Base-by-base conservation (phyloP, 2,888 invertebrate genomes). In the Eremobia ochroleuca region DNA sequence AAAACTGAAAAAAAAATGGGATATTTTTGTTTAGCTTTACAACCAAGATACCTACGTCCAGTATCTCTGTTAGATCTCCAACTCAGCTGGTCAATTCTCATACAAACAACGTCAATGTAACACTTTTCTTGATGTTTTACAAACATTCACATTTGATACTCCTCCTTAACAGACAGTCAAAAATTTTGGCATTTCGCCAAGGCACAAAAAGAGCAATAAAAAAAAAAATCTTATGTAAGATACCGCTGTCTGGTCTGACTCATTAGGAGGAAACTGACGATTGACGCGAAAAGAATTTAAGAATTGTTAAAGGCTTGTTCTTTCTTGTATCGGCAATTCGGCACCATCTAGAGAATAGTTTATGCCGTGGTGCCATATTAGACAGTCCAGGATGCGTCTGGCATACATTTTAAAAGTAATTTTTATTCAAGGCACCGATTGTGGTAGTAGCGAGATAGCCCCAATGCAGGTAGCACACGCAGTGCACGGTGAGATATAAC, bases 131-230 rank as follows among this genome's bases (percentile, higher is more conserved):
- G 21, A 59, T 59, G 9, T 34, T 76, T 25, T 25, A 84, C 61
- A 68, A 73, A 74, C 68, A 78, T 55, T 68, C 2, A 15, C 37
- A 65, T 40, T 34, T 64, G 68, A 73, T 74, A 66, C 79, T 73
- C 82, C 76, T 61, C 83, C 83, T 85, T 85, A 84, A 85, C 46
- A 15, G 2, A 43, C 52, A 5, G 9, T 62, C 37, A 72, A 82
- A 83, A 81, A 68, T 43, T 58, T 43, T 68, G 90, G 90, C 88
- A 67, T 15, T 11, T 21, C 8, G 87, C 90, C 90, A 89, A 76
- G 8, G 37, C 73, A 43, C 52, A 67, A 62, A 31, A 74, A 76
- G n/a, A 78, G 71, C 43, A 84, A 88, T 88, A 85, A 88, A 90
- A 88, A 89, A 87, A 85, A 85, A 64, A 40, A 31, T 21, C 72